phyloP scores from a whole-genome alignment of 2,797 vertebrate genomes.

The Dipus sagitta region DNA sequence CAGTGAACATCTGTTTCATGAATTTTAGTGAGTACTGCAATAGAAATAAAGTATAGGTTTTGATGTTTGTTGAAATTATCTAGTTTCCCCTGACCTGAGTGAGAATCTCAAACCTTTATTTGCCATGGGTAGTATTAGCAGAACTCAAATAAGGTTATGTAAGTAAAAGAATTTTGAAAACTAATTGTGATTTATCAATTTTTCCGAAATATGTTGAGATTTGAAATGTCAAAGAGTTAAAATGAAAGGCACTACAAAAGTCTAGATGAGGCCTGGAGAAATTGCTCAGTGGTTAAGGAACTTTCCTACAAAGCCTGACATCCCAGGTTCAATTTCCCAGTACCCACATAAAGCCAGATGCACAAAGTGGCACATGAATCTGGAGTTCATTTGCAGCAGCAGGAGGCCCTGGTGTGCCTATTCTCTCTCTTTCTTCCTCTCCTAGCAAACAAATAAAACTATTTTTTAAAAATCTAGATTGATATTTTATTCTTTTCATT shows the following conservation, averaged over 20 bases:
- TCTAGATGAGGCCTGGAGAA: neutral
- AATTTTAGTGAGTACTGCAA: constrained; percentile 7
- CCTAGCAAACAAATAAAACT: no score
- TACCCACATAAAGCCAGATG: no score
- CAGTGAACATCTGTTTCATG: neutral
- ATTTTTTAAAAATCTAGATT: neutral
- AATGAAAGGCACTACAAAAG: neutral
- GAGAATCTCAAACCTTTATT: neutral
- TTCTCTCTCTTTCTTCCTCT: no score
- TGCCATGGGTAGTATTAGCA: neutral
- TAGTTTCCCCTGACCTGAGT: neutral
- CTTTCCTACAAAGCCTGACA: no score
- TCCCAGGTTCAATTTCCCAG: no score
- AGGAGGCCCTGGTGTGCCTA: no score
- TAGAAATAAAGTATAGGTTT: neutral
- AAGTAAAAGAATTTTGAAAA: neutral
- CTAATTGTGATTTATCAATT: neutral
- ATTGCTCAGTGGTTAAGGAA: no score
- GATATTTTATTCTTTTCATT: constrained; percentile 25
- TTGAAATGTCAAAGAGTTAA: constrained; percentile 50
- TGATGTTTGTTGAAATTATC: constrained; percentile 9
- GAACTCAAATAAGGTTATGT: neutral
- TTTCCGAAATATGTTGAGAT: neutral
- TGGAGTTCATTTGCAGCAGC: no score
- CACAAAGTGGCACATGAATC: no score